Evolutionary conservation across 2,888 invertebrate genomes (phyloP), one percentile per base, ranked within the genome.

Genomic region (Chrysopilus asiliformis): DNA sequence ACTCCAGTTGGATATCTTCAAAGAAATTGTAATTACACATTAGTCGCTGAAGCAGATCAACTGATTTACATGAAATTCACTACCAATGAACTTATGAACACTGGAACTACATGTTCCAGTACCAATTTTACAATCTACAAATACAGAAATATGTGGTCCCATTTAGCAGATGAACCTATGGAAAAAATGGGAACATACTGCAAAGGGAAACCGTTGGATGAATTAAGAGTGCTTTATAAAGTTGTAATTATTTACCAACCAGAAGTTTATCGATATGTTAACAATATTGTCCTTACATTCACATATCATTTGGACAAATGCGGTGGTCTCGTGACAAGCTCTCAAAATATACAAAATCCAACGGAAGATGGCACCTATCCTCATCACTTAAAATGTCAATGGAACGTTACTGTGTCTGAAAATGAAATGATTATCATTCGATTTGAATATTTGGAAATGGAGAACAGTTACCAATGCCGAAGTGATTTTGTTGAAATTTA

Each of bases 1-100:
- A 83, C 84, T 50, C 86, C 87, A 2, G 72, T 73, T 35, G 84
- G 74, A 64, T 81, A 83, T 3, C 47, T 56, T 8, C 45, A 48
- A 19, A 50, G 72, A 16, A 50, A 65, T 36, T 86, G 85, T 51
- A 63, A 66, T 33, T 85, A 82, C 51, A 67, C 69, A 25, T 71
- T 84, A 39, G 33, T 50, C 2, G 60, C 66, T 2, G 50, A 62
- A 62, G 39, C 15, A 3, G 32, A 66, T 12, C 20, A 37, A 9
- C 20, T 30, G 8, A 40, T 43, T 4, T 17, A 27, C 9, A 19
- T 43, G 2, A 14, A 27, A 15, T 29, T 40, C 12, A 14, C 14
- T 2, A 32, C 34, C 17, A 32, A 39, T 75, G 76, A 48, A 75
- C 75, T 9, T 55, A 71, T 25, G 49, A 55, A 31, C 54, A 63